Percentiles rank a stretch among this genome's conserved stretches.
phyloP scores from a whole-genome alignment of 2,888 invertebrate genomes.

The Folsomia candida region DNA sequence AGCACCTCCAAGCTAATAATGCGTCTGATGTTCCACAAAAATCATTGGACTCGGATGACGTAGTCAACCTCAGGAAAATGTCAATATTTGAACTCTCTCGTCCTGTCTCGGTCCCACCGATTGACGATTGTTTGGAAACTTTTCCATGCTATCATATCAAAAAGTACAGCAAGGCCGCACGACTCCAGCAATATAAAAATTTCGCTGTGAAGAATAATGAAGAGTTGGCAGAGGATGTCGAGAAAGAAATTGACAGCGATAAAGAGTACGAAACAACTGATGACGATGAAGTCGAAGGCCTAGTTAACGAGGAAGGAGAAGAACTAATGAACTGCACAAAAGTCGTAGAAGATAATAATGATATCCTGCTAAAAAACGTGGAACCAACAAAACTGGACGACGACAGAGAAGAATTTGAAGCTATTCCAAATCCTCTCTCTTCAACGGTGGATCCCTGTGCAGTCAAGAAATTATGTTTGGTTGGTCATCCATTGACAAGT shows the following conservation, averaged over 20 bases:
- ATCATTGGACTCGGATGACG: not conserved
- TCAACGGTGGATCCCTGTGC: slow-evolving; percentile 39
- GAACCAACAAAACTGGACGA: slow-evolving; percentile 13
- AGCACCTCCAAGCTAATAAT: not conserved
- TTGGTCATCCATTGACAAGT: slow-evolving; percentile 45
- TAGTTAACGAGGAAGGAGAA: too few species aligned
- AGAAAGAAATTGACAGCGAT: not conserved
- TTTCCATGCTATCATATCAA: not conserved
- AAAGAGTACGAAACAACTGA: not conserved
- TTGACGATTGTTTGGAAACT: not conserved
- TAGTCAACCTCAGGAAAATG: not conserved
- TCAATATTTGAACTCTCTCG: not conserved
- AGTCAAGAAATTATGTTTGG: slow-evolving; percentile 45
- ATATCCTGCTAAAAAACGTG: too few species aligned
- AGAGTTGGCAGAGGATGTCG: not conserved
- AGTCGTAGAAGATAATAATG: too few species aligned
- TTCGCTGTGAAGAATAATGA: not conserved
- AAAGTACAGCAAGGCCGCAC: not conserved
- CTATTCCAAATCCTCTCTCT: not conserved
- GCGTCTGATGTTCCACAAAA: not conserved
- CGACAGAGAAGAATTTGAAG: slow-evolving; percentile 7
- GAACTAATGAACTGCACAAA: too few species aligned
- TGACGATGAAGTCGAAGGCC: not conserved
- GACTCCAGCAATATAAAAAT: not conserved
- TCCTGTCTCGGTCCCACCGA: not conserved